Evolutionary conservation across 2,113 vertebrate genomes (phyloP).

Genomic region (Pardalotus punctatus): DNA sequence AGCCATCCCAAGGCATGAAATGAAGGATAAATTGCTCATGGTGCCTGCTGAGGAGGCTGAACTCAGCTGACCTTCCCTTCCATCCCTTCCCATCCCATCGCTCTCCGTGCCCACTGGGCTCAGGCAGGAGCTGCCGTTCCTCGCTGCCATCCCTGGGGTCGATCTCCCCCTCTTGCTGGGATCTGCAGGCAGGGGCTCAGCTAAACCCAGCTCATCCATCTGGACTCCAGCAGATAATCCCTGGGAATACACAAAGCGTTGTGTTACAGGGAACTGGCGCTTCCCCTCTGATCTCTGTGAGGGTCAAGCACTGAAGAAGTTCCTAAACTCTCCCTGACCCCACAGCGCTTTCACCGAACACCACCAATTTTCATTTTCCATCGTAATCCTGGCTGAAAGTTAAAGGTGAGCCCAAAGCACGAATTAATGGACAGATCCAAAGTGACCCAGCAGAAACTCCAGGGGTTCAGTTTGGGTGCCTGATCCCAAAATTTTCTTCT

Average conservation of each 20-base stretch:
- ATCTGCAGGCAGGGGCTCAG: not conserved
- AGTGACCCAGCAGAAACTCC: not conserved
- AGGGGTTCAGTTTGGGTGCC: not conserved
- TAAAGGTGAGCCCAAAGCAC: not conserved
- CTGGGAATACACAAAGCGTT: not conserved
- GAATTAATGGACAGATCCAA: not conserved
- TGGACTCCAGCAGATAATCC: slow-evolving; percentile 1
- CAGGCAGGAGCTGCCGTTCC: not conserved
- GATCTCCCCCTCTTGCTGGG: not conserved
- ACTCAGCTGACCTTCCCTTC: not conserved
- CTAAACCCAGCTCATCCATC: slow-evolving; percentile 35
- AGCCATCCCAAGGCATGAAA: not conserved
- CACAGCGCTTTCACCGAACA: fast-evolving
- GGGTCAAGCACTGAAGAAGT: not conserved
- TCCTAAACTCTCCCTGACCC: not conserved
- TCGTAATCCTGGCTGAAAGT: not conserved
- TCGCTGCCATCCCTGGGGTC: not conserved
- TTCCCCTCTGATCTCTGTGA: not conserved
- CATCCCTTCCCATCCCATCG: not conserved
- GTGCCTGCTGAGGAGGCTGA: not conserved
- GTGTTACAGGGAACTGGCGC: not conserved
- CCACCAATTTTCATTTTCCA: not conserved
- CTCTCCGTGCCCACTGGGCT: not conserved
- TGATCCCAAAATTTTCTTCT: not conserved
- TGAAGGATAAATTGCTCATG: not conserved